Evolutionary conservation across 1,140 invertebrate species (phyloP), one percentile per base, ranked within the genome.

Genomic region (Drosophila nannoptera): DNA sequence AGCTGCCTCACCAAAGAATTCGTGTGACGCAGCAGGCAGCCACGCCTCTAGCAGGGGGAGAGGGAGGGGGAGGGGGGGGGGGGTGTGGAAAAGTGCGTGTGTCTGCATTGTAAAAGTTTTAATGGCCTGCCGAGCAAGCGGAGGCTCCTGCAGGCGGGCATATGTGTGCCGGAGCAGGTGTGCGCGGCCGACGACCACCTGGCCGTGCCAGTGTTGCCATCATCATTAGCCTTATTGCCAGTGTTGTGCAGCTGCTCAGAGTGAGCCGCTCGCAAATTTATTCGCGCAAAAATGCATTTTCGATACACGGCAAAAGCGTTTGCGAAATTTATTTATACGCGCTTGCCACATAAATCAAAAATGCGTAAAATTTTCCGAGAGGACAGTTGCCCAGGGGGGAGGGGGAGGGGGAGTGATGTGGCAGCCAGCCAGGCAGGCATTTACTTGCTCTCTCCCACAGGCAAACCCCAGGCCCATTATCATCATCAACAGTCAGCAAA

Each of bases 41-140:
- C 22, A 22, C 31, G 38, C 9, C 7, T 0, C 31, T 22, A 7
- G 14, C 11, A 2, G 32, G 31, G 33, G 66, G 60, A 40, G 43
- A 46, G 55, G 48, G 48, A 71, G 61, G 58, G 22, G 12, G 22
- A 2, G 22, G 22, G 22, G 61, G 12, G 9, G 40, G 8, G 12
- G n/a, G 4, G n/a, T n/a, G n/a, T n/a, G 5, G n/a, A 72, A 64
- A 86, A 86, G 81, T 86, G 81, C 81, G 81, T 86, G 81, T 86
- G 81, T 81, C 81, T 86, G 81, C 81, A 86, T 86, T 86, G 81
- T 86, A 86, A 86, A 86, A 86, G 73, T 86, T 86, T 81, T 86
- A 86, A 86, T 86, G 81, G 82, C 68, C 36, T 49, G 59, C 55
- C 22, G n/a, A 73, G 65, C 40, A 38, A 40, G 43, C 48, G 29